Base-by-base conservation (phyloP, 53 echinoderm and acorn worm species). In the Mesocentrotus franciscanus region DNA sequence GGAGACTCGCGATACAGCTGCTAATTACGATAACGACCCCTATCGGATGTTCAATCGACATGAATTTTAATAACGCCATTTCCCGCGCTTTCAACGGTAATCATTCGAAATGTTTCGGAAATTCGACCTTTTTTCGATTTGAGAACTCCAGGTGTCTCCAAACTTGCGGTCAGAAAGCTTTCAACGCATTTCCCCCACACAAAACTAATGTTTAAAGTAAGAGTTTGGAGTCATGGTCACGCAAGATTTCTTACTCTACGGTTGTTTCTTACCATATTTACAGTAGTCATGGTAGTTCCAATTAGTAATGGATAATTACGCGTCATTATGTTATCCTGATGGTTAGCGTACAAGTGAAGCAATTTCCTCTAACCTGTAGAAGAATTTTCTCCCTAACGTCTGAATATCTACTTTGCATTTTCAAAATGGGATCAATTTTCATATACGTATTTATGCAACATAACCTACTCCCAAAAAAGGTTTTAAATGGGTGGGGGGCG, bases 51-150 rank as follows among this genome's bases (percentile, higher is more conserved):
- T 61, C 27, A 11, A 91, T 91, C 91, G 91, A 91, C 91, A 64
- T 91, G 91, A 64, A 62, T 91, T 66, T 66, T 91, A 91, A 91
- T 91, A 66, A 91, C 62, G 26, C 64, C 17, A 14, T 91, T 91
- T 91, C 91, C 91, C 91, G 91, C 91, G 62, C 35, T 91, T 91
- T 91, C 91, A 91, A 4, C 91, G 64, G 66, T 64, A 64, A 62
- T 91, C 66, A 64, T 62, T 36, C 34, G 91, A 91, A 91, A 91
- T 91, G 91, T 91, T 64, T 64, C 91, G 66, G 91, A 66, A 91
- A 87, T 87, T 87, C 87, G 3, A 59, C 85, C 27, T 87, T 87
- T 87, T 87, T 29, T 58, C 87, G 56, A 26, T 27, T 87, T 12
- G 42, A 13, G 33, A 81, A 9, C 27, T 42, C n/a, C 87, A 87